Base-by-base conservation (phyloP, 2,797 vertebrate genomes). In the Leontocebus nigricollis region DNA sequence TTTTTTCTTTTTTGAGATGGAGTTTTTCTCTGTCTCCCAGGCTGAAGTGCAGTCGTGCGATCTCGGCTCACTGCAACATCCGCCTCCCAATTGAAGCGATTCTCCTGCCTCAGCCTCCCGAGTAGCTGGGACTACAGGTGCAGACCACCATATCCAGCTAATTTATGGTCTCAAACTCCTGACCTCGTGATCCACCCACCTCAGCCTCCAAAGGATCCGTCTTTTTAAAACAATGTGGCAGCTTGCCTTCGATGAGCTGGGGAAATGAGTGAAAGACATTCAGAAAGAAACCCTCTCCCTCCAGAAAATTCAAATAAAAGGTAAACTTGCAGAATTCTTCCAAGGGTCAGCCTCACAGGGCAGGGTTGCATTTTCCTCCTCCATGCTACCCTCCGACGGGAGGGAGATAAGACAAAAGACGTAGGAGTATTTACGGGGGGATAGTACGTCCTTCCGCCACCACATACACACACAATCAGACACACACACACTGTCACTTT, bases 321-420 rank as follows among this genome's bases (percentile, higher is more conserved):
- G 36, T 33, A 79, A 76, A 70, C 48, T 76, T 80, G 72, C n/a
- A 61, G 41, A 90, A 77, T 75, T 61, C 46, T 85, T 59, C 48
- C 39, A 57, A 24, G 8, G 67, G 7, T 75, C 76, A 64, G 44
- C 36, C 12, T 27, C 17, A 3, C 14, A 39, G 30, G 36, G 5
- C 64, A 55, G 12, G 39, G 22, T 46, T 61, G 17, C 48, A 46
- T 82, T 67, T 75, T 90, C 48, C 39, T 85, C 46, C 39, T 19
- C 7, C 72, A 2, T 0, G 6, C 27, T 27, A 67, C 44, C 46
- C 27, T 44, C 55, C 12, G 73, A 96, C 22, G n/a, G n/a, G 13
- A 52, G n/a, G 30, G 7, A 19, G 1, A 13, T 55, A 27, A 77
- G 80, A 70, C 48, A 80, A 48, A 88, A 70, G 64, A 33, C 7